Evolutionary conservation across 2,888 invertebrate species (phyloP), one percentile per base, ranked within the genome.

Genomic region (Synergus laeviventris): DNA sequence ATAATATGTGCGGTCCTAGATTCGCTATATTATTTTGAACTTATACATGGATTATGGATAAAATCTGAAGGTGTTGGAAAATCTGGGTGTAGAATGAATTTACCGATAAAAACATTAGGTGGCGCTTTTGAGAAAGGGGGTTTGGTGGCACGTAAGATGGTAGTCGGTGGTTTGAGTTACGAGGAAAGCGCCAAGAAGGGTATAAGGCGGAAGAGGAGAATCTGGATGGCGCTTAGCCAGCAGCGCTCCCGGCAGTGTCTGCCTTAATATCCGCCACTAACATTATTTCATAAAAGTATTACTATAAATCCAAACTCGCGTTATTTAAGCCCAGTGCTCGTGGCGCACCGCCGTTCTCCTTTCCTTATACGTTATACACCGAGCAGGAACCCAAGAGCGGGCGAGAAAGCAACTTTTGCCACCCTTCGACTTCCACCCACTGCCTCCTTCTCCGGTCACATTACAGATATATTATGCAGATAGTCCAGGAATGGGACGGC

Each of bases 241-340:
- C 84, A 82, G 81, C 82, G 84, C 83, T 87, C 86, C 84, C 87
- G 31, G 70, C 70, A 86, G 87, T 90, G 90, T 90, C 90, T 89
- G 89, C 88, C 87, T 90, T 90, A 90, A 90, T 90, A 90, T 90
- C 90, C 90, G 89, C 90, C 89, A 89, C 90, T 90, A 90, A 90
- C 90, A 89, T 91, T 91, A 91, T 90, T 90, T 91, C 90, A 91
- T 90, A 90, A 91, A 91, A 91, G 90, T 90, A 90, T 91, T 88
- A 90, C 90, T 89, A 90, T 90, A 90, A 90, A 90, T 90, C 86
- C 86, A 87, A 90, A 90, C 87, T 89, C 90, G 86, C 89, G 89
- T 90, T 90, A 90, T 90, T 90, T 90, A 89, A 88, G 87, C 86
- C 82, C 84, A 82, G 83, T 85, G 86, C 83, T 84, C 81, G 84